These are phyloP conservation scores for Carollia perspicillata DNA, from an alignment of 2,113 vertebrate genomes.

Conservation along the genomic window DNA sequence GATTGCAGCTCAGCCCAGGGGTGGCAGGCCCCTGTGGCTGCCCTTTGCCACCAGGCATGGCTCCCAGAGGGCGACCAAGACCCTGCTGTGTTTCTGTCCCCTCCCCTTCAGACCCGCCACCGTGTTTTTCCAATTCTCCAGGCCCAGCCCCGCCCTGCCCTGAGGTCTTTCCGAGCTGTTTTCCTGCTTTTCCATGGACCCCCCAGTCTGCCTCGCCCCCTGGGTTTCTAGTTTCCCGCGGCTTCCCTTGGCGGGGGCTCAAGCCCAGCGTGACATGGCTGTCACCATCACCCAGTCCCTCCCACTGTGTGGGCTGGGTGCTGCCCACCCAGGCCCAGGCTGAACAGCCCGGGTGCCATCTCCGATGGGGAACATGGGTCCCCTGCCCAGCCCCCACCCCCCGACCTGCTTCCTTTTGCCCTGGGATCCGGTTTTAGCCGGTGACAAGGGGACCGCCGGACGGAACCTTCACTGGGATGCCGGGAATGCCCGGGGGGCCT, in stretches of 20 bases:
- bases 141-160: not conserved
- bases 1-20: not conserved
- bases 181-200: not conserved
- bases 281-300: not conserved
- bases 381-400: not conserved
- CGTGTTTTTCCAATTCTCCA: not conserved
- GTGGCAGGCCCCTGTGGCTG: not conserved
- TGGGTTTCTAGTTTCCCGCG: constrained; percentile 12
- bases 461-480: accelerated
- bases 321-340: constrained; percentile 15
- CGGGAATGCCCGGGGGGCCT: not conserved
- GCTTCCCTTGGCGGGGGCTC: constrained; percentile 61
- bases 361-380: not conserved
- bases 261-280: constrained; percentile 1
- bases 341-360: not conserved
- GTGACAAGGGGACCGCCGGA: not conserved
- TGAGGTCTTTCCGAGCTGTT: not conserved
- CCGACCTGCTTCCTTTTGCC: not conserved
- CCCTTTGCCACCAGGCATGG: not conserved
- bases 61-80: not conserved
- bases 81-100: not conserved
- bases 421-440: not conserved
- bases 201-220: not conserved
- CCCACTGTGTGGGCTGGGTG: not conserved
- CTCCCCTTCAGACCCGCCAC: not conserved